phyloP scores from a whole-genome alignment of 1,140 invertebrate genomes.

The Drosophila orosa region DNA sequence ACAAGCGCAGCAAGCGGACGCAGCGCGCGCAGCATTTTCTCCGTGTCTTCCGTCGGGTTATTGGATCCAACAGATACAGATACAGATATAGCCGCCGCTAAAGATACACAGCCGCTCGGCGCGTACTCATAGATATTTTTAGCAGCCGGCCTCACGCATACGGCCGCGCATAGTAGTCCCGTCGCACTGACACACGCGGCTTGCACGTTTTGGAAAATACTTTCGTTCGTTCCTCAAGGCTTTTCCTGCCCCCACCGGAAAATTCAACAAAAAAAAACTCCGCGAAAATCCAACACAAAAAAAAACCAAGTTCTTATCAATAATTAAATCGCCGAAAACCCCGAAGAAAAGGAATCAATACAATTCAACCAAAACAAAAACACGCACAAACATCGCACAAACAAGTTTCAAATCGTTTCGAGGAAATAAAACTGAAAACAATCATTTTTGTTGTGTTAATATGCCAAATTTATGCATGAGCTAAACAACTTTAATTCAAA shows the following conservation, averaged over 20 bases:
- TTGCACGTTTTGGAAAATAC: constrained; percentile 75
- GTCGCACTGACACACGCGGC: constrained; percentile 70
- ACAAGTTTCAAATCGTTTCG: constrained; percentile 49
- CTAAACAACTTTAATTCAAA: constrained; percentile 61
- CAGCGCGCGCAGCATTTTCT: constrained; percentile 65
- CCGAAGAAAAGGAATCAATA: constrained; percentile 17
- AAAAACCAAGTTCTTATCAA: constrained; percentile 36
- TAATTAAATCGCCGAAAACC: constrained; percentile 12
- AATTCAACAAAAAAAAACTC: constrained; percentile 13
- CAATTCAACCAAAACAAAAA: constrained; percentile 23
- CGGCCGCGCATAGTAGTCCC: constrained; percentile 19
- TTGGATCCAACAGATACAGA: constrained; percentile 70
- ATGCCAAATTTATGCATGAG: constrained; percentile 70
- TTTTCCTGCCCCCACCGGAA: constrained; percentile 36
- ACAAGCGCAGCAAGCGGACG: constrained; percentile 76
- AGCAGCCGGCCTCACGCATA: constrained; percentile 73
- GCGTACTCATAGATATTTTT: constrained; percentile 81
- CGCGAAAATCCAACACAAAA: constrained; percentile 16
- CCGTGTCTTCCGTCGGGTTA: constrained; percentile 72
- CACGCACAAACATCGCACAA: constrained; percentile 11
- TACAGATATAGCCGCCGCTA: constrained; percentile 34
- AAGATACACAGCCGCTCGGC: constrained; percentile 37
- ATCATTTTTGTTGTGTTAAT: constrained; percentile 56
- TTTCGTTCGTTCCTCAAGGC: constrained; percentile 34
- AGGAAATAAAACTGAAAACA: constrained; percentile 64